These are phyloP conservation scores for Tringa solitaria DNA, from an alignment of 2,113 vertebrate genomes.

Conservation along the genomic window DNA sequence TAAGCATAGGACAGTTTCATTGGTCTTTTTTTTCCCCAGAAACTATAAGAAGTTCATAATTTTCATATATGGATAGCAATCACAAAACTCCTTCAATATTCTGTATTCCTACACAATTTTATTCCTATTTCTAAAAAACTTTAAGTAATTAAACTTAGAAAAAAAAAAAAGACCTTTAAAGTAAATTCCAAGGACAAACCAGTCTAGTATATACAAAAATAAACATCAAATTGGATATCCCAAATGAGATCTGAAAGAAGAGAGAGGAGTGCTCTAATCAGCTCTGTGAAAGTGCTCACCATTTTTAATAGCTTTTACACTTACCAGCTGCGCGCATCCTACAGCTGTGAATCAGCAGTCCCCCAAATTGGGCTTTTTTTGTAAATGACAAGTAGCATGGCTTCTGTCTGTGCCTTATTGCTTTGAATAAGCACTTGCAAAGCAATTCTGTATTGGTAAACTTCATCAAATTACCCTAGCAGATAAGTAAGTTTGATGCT, in stretches of 20 bases:
- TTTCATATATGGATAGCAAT: background rate
- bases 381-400: background rate
- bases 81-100: background rate
- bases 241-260: background rate
- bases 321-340: background rate
- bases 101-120: background rate
- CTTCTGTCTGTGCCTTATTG: background rate
- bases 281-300: constrained; percentile 4
- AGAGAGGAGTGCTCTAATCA: constrained; percentile 30
- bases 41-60: background rate
- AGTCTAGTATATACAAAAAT: background rate
- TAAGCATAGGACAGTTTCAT: background rate
- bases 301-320: constrained; percentile 47
- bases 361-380: background rate
- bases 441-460: background rate
- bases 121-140: background rate
- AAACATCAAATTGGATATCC: constrained; percentile 7
- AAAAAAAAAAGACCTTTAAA: background rate
- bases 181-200: constrained; percentile 32
- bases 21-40: background rate
- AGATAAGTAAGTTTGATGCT: background rate
- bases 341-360: constrained; percentile 28
- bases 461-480: background rate
- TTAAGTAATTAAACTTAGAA: background rate
- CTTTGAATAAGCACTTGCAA: background rate